A percentile compares a stretch with the other conserved stretches of the same genome.
phyloP scores from a whole-genome alignment of 2,888 invertebrate genomes.

The Criorhina ranunculi region DNA sequence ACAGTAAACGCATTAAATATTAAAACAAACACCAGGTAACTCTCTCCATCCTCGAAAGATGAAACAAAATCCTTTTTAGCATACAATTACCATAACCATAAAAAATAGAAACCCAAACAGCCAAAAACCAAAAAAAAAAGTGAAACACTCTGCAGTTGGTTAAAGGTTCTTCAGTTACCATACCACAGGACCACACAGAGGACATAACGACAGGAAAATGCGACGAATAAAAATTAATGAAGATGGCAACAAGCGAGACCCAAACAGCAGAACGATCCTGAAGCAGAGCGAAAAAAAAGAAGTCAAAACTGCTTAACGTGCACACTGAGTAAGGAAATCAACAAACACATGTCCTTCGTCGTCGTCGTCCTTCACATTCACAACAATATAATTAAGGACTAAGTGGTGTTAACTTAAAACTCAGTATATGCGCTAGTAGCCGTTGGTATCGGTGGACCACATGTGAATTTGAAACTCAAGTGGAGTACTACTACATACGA shows the following conservation, averaged over 20 bases:
- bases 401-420: conserved; percentile 76
- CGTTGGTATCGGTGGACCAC: conserved; percentile 59
- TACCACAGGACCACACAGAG: conserved; percentile 26
- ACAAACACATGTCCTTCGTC: conserved; percentile 71
- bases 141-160: conserved; percentile 21
- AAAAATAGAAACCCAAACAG: conserved; percentile 48
- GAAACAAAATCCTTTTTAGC: conserved; percentile 72
- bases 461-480: conserved; percentile 71
- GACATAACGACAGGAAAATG: conserved; percentile 66
- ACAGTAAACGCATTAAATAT: conserved; percentile 71
- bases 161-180: conserved; percentile 40
- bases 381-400: conserved; percentile 76
- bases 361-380: conserved; percentile 66
- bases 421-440: conserved; percentile 35
- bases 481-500: conserved; percentile 4
- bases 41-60: conserved; percentile 47
- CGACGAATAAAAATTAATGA: conserved; percentile 76
- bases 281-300: conserved; percentile 15
- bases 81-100: conserved; percentile 72
- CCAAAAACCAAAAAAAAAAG: conserved; percentile 3
- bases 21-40: conserved; percentile 64
- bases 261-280: conserved; percentile 55
- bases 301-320: conserved; percentile 53
- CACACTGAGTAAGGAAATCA: conserved; percentile 53
- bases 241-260: conserved; percentile 60